Base-by-base conservation (phyloP, 2,888 invertebrate species). In the Drepanosiphum platanoidis region DNA sequence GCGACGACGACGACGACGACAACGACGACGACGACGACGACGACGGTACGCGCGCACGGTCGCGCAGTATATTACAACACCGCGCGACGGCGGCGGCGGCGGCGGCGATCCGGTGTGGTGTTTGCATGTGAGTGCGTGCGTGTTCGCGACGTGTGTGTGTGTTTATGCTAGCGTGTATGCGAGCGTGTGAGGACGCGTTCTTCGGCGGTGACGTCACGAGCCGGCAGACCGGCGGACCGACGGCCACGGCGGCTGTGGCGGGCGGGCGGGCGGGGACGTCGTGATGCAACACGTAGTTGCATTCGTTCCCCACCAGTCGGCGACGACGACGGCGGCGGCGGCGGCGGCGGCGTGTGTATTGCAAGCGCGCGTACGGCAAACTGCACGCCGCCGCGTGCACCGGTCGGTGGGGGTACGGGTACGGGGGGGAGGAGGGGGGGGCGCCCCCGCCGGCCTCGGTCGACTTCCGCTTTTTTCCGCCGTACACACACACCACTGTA, bases 271-370 rank as follows among this genome's bases (percentile, higher is more conserved):
- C 71, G 61, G 71, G 71, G 32, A 80, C 66, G 75, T 84, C 75
- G 83, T 86, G 86, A 87, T 86, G 86, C 86, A 87, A 87, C 83
- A 87, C 86, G 86, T 86, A 86, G 86, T 86, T 86, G 87, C 86
- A 87, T 80, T 77, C 84, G 72, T 77, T 42, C 84, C 87, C 75
- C 86, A 82, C 84, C 86, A n/a, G n/a, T n/a, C n/a, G n/a, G n/a
- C n/a, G n/a, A n/a, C n/a, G n/a, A n/a, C n/a, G n/a, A n/a, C n/a
- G n/a, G n/a, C n/a, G n/a, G n/a, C n/a, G n/a, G n/a, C n/a, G n/a
- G n/a, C n/a, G n/a, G n/a, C n/a, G n/a, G n/a, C n/a, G 64, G n/a
- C 39, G 39, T 42, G n/a, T 64, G 22, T 61, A 22, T 42, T 32
- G 58, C 36, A 46, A 36, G 34, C 36, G 71, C 32, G 22, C 32